Conservation (phyloP, 2,113 vertebrate species). For the Microcebus murinus region DNA sequence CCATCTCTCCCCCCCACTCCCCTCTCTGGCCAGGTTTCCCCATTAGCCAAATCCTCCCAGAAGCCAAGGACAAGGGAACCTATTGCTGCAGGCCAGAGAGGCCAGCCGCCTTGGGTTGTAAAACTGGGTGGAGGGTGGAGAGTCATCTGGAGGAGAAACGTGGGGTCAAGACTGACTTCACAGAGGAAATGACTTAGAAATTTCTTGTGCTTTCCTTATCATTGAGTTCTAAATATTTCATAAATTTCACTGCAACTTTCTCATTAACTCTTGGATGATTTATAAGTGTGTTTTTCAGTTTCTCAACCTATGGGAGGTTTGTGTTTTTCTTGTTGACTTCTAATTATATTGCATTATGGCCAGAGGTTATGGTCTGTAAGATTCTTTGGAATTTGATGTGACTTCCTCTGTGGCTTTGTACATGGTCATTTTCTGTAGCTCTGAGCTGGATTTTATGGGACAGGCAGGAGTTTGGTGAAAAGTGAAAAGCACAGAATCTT, state of each 20-base stretch:
- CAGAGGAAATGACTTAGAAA: slow-evolving; percentile 60
- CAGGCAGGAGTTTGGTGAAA: slow-evolving; percentile 36
- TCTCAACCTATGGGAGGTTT: slow-evolving; percentile 52
- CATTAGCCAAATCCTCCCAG: background rate
- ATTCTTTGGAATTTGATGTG: slow-evolving; percentile 64
- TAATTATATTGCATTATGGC: slow-evolving; percentile 62
- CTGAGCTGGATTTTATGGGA: slow-evolving; percentile 54
- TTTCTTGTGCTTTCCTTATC: slow-evolving; percentile 48
- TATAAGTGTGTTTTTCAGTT: slow-evolving; percentile 56
- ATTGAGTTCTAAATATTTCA: slow-evolving; percentile 45
- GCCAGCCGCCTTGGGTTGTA: background rate
- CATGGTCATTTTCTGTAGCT: slow-evolving; percentile 71
- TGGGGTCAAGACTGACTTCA: background rate
- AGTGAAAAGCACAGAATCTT: slow-evolving; percentile 47
- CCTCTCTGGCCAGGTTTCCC: background rate
- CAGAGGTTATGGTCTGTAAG: slow-evolving; percentile 47
- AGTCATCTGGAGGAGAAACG: background rate
- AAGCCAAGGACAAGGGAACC: background rate
- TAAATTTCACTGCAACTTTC: slow-evolving; percentile 48
- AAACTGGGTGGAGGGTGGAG: background rate
- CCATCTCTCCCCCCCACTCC: background rate
- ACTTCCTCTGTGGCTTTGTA: slow-evolving; percentile 67
- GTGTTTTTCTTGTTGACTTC: slow-evolving; percentile 59
- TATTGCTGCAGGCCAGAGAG: background rate
- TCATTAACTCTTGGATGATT: slow-evolving; percentile 55